These are phyloP conservation scores for Caenorhabditis japonica DNA, from an alignment of 2,888 invertebrate genomes.

Conservation along the genomic window DNA sequence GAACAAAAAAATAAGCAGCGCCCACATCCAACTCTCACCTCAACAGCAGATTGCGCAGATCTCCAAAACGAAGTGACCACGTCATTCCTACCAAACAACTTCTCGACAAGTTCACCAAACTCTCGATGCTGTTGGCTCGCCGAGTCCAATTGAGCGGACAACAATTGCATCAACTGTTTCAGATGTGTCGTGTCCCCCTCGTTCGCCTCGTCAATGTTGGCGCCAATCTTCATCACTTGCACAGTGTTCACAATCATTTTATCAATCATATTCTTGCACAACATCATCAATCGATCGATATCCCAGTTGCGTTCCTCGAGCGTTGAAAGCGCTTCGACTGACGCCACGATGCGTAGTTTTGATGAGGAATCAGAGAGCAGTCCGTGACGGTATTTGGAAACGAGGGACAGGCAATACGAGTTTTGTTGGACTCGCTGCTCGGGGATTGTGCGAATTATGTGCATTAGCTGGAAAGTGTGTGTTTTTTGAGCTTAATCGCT, in stretches of 20 bases:
- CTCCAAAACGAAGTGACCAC: constrained; percentile 68
- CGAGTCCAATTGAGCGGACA: constrained; percentile 60
- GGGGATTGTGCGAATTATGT: constrained; percentile 57
- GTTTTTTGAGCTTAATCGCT: too few relatives aligned
- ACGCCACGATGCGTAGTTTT: constrained; percentile 25
- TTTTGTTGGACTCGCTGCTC: constrained; percentile 59
- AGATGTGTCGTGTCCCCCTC: constrained; percentile 66
- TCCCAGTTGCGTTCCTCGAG: constrained; percentile 54
- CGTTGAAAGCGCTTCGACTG: constrained; percentile 56
- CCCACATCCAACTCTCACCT: constrained; percentile 18
- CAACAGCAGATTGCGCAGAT: constrained; percentile 65
- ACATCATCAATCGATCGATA: constrained; percentile 54
- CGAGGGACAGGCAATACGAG: constrained; percentile 41
- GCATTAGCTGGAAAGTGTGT: constrained; percentile 61
- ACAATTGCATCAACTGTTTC: constrained; percentile 67
- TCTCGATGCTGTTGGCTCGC: constrained; percentile 54
- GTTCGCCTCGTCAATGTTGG: constrained; percentile 58
- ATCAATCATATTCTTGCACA: constrained; percentile 61
- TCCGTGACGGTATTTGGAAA: constrained; percentile 28
- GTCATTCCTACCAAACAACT: constrained; percentile 38
- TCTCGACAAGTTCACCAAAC: constrained; percentile 53
- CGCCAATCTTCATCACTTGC: constrained; percentile 58
- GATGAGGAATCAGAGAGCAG: constrained; percentile 4
- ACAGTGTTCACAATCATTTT: constrained; percentile 63
- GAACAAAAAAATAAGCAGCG: not conserved